Evolutionary conservation across 1,140 invertebrate genomes (phyloP), one percentile per base, ranked within the genome.

Genomic region (Oscheius sp.): DNA sequence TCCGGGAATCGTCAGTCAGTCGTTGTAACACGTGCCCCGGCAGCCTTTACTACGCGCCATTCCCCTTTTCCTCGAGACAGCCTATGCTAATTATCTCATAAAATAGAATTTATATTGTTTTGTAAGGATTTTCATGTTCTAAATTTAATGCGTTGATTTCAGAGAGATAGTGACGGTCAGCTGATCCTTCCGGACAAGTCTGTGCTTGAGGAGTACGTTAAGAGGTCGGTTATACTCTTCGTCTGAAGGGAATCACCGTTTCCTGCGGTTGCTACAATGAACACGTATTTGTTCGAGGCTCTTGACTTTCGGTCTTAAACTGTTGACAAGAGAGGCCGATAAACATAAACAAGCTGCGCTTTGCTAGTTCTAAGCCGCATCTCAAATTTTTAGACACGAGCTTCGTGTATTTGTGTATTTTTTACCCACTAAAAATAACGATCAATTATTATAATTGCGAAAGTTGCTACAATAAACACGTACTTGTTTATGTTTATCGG

Each of bases 191-290:
- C 75, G 2, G 75, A 76, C 61, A 59, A 76, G 36, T 75, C 71
- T 10, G 62, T 76, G 35, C 66, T 76, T 7, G 75, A 76, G 58
- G 75, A 76, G 38, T 76, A 76, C 75, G 64, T 76, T 23, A 42
- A 42, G n/a, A 55, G 75, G 69, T 31, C 26, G 68, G 13, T 34
- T 68, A 10, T 34, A 42, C 3, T 35, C 46, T 10, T 68, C 46
- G n/a, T n/a, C n/a, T n/a, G n/a, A n/a, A n/a, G 38, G 38, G 38
- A 42, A 42, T 42, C n/a, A n/a, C 38, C 38, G n/a, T 42, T 42
- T n/a, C n/a, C n/a, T n/a, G 10, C 38, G 10, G 10, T 42, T 42
- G n/a, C n/a, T 10, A 42, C 10, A 42, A 42, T 10, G 38, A n/a
- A n/a, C n/a, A n/a, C 38, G 10, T n/a, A 10, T 10, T n/a, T 42